Evolutionary conservation across 1,140 invertebrate species (phyloP), one percentile per base, ranked within the genome.

Genomic region (Zophobas morio): DNA sequence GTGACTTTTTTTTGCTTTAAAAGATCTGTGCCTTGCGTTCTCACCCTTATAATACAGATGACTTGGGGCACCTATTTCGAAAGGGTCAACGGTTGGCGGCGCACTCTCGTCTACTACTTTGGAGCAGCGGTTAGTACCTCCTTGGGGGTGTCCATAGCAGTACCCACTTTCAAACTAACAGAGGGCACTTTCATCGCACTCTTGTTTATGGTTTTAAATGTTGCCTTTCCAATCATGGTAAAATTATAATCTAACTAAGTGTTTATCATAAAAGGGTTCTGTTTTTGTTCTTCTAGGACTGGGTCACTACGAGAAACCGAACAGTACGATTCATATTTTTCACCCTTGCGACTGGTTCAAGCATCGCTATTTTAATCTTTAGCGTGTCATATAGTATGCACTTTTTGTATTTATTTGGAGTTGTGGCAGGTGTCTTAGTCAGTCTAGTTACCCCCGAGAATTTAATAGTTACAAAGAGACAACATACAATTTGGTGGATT

Each of bases 101-200:
- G 96, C 57, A 94, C 98, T 1, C 86, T 94, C 0, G 85, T 94
- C 1, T 92, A 96, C 42, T 96, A 95, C 83, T 83, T 94, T 51
- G 92, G 93, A 0, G 96, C 96, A 1, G 96, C 97, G 0, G 82
- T 95, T 1, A 95, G 95, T 6, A 95, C 95, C n/a, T 95, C 94
- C 1, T 88, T 96, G 47, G 94, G 94, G 4, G 96, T 96, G 20
- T 98, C 96, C 1, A 89, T 99, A 1, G 92, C 94, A 3, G 97
- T 98, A 88, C 96, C 96, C 0, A 85, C 87, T 49, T 94, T 96
- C 0, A 96, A 90, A 81, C 87, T 99, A 1, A 97, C 96, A 6
- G 98, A 98, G 34, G 98, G 98, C 3, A 98, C 96, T 47, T 98
- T 97, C 6, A 98, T 98, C 0, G 97, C 98, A 0, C 99, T 99